Evolutionary conservation across 2,888 invertebrate species (phyloP).

Genomic region (Craniophora ligustri): DNA sequence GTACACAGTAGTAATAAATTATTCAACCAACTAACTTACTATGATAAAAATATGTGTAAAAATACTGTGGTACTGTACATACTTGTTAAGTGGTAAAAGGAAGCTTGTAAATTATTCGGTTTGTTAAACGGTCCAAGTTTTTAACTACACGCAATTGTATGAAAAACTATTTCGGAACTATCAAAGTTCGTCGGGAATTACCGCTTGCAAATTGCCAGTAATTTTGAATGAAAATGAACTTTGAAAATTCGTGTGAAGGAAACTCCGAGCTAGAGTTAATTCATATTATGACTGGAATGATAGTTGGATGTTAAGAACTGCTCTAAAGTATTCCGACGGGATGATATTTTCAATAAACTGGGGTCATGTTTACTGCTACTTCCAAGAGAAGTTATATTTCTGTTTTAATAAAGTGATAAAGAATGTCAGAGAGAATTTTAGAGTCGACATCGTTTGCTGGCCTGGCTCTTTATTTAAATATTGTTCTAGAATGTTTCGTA

Average conservation of each 20-base stretch:
- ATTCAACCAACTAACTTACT: not conserved
- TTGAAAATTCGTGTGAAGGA: constrained; percentile 68
- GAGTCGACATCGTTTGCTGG: too few relatives aligned
- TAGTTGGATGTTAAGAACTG: constrained; percentile 39
- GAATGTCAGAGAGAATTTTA: not conserved
- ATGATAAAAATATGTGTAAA: not conserved
- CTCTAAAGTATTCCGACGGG: constrained; percentile 17
- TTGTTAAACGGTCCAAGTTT: constrained; percentile 61
- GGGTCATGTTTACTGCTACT: not conserved
- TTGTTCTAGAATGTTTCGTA: too few relatives aligned
- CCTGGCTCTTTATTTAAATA: too few relatives aligned
- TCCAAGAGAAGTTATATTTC: not conserved
- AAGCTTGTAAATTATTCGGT: constrained; percentile 57
- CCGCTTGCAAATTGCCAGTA: constrained; percentile 73
- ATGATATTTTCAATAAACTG: constrained; percentile 13
- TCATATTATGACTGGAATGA: constrained; percentile 50
- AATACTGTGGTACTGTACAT: constrained; percentile 2
- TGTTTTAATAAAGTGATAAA: not conserved
- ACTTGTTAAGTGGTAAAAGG: constrained; percentile 30
- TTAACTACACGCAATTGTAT: constrained; percentile 68
- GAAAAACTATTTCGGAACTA: constrained; percentile 75
- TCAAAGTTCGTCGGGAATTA: constrained; percentile 72
- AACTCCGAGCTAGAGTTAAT: constrained; percentile 58
- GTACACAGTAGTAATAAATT: too few relatives aligned
- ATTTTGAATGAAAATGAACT: constrained; percentile 72